Conservation (phyloP, 2,113 vertebrate genomes). For the Illadopsis cleaveri region DNA sequence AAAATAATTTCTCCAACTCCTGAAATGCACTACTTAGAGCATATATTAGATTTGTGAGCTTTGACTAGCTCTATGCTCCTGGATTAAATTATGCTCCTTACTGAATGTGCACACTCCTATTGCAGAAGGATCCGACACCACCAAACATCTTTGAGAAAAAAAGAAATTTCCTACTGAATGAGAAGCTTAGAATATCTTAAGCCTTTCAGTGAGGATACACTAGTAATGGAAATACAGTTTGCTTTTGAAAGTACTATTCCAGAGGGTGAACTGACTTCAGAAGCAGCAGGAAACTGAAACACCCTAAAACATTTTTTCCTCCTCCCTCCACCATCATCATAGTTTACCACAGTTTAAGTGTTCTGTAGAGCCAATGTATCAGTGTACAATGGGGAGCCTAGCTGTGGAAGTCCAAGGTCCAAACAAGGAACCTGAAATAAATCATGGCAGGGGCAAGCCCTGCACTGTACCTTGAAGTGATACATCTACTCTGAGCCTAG, state of each 20-base stretch:
- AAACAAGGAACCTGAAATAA: not conserved
- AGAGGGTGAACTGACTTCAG: not conserved
- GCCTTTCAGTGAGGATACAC: not conserved
- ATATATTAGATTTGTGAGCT: not conserved
- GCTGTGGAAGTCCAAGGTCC: not conserved
- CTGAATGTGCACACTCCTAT: not conserved
- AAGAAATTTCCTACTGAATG: not conserved
- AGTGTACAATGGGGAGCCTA: not conserved
- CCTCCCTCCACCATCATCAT: not conserved
- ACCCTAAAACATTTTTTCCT: not conserved
- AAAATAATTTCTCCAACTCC: not conserved
- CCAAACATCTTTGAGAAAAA: not conserved
- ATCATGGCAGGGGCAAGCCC: not conserved
- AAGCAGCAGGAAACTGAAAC: not conserved
- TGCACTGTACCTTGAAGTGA: not conserved
- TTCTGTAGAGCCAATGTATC: accelerated
- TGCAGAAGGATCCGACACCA: not conserved
- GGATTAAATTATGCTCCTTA: not conserved
- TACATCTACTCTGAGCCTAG: not conserved
- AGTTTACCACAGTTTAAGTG: not conserved
- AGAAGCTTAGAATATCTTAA: not conserved
- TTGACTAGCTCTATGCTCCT: not conserved
- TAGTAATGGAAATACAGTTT: not conserved
- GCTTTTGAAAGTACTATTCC: not conserved
- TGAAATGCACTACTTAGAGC: not conserved